A percentile compares a stretch with the other conserved stretches of the same genome.
Evolutionary conservation across 23 tunicate genomes (phyloP).

Genomic region (Ciona savignyi): DNA sequence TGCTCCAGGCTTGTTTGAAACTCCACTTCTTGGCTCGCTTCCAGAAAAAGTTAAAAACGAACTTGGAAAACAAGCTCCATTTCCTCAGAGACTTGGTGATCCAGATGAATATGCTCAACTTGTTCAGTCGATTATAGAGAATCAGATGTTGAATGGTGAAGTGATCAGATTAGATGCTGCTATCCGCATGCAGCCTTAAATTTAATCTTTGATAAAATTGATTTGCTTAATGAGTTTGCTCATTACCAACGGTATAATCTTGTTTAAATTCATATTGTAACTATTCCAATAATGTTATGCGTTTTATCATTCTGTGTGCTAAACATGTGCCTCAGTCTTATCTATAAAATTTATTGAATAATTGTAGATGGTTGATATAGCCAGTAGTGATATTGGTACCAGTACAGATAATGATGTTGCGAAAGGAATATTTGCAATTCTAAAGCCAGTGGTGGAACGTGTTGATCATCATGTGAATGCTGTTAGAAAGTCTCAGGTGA

Average conservation of each 20-base stretch:
- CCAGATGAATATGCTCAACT: constrained; percentile 91
- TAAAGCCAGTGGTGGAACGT: constrained; percentile 56
- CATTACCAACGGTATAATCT: too few species aligned
- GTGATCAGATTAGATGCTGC: constrained; percentile 92
- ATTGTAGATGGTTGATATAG: constrained; percentile 1
- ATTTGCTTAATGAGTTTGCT: neutral
- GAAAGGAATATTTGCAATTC: constrained; percentile 22
- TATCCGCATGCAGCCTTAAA: constrained; percentile 87
- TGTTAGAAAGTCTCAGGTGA: constrained; percentile 47
- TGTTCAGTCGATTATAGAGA: constrained; percentile 75
- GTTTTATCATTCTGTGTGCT: too few species aligned
- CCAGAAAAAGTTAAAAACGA: constrained; percentile 74
- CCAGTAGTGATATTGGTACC: neutral
- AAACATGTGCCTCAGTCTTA: too few species aligned
- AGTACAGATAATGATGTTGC: constrained; percentile 7
- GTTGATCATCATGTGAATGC: constrained; percentile 31
- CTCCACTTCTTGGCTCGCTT: constrained; percentile 73
- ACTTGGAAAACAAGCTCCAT: constrained; percentile 80
- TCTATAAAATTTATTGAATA: too few species aligned
- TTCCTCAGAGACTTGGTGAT: constrained; percentile 86
- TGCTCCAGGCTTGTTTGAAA: constrained; percentile 94
- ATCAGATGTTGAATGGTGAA: constrained; percentile 98
- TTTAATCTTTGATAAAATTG: neutral
- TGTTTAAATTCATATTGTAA: too few species aligned
- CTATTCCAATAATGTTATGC: too few species aligned